Base-by-base conservation (phyloP, 2,113 vertebrate species). In the Bolborhynchus lineola region DNA sequence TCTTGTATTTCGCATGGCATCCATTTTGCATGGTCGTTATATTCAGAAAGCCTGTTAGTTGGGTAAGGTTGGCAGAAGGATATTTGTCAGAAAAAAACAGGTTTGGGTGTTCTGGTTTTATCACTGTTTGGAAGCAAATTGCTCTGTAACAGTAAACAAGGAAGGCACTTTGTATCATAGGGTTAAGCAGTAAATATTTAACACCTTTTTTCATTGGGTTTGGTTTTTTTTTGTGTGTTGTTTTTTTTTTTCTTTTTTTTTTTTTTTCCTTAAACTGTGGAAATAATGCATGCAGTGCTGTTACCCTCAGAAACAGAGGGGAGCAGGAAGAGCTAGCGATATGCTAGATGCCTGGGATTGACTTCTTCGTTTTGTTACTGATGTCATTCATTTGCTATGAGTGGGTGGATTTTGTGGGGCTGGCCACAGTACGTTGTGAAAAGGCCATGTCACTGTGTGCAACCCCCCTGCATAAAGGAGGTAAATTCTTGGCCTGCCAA, bases 321-420 rank as follows among this genome's bases (percentile, higher is more conserved):
- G n/a, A 74, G 82, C 41, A 78, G 77, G 68, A 92, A 62, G 76
- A 92, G 69, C 37, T 53, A 53, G 72, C 0, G 5, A 21, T 78
- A 23, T 89, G 37, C 42, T 33, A 7, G 62, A 71, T 78, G 3
- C 65, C 26, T 6, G 1, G 46, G 17, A 41, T 53, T 6, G 1
- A 44, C 55, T 39, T 42, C 62, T 74, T 64, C 0, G 0, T 82
- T 71, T 64, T 82, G 33, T 57, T 80, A 44, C 57, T 47, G 68
- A 15, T 91, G 82, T 78, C 69, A 62, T 81, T 92, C 41, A 16
- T 62, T 60, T 82, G 74, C 78, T 94, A 75, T 93, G 46, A 67
- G 93, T 52, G 92, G 74, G 88, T 85, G 82, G 90, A 79, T 68
- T 65, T 90, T 77, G 85, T 44, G 71, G 80, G 91, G 85, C 46